Evolutionary conservation across 2,113 vertebrate genomes (phyloP), one percentile per base, ranked within the genome.

Genomic region (Aegotheles bennettii): DNA sequence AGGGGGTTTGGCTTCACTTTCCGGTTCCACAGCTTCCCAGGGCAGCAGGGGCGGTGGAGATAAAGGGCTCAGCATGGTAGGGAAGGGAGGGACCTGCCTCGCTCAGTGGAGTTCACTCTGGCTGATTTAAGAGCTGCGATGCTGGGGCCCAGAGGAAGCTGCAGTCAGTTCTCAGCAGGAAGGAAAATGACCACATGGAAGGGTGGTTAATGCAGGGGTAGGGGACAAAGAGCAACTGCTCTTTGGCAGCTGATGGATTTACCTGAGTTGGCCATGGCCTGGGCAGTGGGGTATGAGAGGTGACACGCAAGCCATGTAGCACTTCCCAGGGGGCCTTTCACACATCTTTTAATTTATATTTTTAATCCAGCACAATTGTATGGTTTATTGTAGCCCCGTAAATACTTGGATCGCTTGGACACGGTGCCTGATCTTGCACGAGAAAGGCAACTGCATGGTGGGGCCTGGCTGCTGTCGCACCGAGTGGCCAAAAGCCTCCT

Each of bases 131-230:
- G 91, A 86, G 95, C 87, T 57, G 45, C 25, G 76, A 9, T 73
- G 91, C 47, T 60, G 75, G 78, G 87, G 70, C 76, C 93, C 96
- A 96, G 86, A 96, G 97, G 97, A 97, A 96, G 95, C 94, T 85
- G 87, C 70, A 74, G 60, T 59, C 92, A 29, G 76, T 47, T 12
- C 94, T 80, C 88, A 89, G 94, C 97, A 98, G 97, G 98, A 98
- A 98, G 97, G 97, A 95, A 97, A 97, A 96, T 98, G 96, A 98
- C 81, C 96, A 91, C 96, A 91, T 97, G 84, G 90, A 73, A 94
- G 95, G 74, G 85, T 94, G 95, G 92, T 86, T 70, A 60, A 64
- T 67, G 85, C 89, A 48, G 78, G 87, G 95, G 89, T 21, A 83
- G 90, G 63, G 78, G 86, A 84, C 89, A 91, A 75, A 94, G 84